phyloP scores from a whole-genome alignment of 2,888 invertebrate genomes.

The Drosophila testacea region DNA sequence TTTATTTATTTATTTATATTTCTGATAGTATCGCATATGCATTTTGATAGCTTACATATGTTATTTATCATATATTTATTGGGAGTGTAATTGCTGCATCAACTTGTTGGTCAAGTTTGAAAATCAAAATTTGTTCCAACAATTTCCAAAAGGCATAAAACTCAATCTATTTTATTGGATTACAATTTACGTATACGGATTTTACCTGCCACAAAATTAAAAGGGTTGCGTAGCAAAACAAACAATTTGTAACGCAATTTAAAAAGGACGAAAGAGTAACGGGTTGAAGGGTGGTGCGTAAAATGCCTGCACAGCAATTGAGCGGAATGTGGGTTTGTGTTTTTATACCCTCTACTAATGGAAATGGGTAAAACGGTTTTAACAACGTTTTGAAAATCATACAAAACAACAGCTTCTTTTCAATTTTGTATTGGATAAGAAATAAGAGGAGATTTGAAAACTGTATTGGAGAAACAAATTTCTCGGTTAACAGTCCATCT shows the following conservation, averaged over 20 bases:
- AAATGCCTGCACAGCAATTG: constrained; percentile 59
- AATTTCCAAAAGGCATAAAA: constrained; percentile 8
- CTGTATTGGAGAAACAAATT: no score
- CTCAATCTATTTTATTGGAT: constrained; percentile 39
- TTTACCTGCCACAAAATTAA: constrained; percentile 56
- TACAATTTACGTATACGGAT: constrained; percentile 33
- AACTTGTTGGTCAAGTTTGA: constrained; percentile 3
- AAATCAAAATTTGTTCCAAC: constrained; percentile 5
- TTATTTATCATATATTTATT: not conserved
- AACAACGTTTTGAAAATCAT: not conserved
- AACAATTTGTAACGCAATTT: constrained; percentile 54
- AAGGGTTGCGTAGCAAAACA: constrained; percentile 53
- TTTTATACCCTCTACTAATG: constrained; percentile 24
- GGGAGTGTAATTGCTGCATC: not conserved
- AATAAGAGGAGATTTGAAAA: no score
- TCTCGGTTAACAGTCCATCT: no score
- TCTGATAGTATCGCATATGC: no score
- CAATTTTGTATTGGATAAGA: no score
- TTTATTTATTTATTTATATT: no score
- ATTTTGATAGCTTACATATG: no score
- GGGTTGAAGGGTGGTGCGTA: constrained; percentile 1
- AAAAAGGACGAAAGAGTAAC: constrained; percentile 36
- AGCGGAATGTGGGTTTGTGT: constrained; percentile 56
- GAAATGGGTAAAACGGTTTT: not conserved
- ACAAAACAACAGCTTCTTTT: no score